Conservation (phyloP, 1,140 invertebrate species). For the Sarcophaga bullata region DNA sequence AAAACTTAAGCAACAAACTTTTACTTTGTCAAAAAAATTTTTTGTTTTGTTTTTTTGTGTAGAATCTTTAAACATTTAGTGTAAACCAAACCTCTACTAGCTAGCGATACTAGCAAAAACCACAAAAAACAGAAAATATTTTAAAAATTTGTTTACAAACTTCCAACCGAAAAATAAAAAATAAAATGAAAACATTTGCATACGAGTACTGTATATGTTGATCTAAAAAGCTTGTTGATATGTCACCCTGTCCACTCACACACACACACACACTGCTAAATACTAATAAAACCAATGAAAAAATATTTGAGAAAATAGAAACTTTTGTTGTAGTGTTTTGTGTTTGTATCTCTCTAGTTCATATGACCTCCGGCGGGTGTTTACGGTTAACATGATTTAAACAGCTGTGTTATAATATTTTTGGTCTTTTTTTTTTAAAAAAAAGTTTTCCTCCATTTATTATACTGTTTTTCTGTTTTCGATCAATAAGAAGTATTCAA, state of each 20-base stretch:
- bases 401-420: constrained; percentile 28
- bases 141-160: too few relatives aligned
- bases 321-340: neutral
- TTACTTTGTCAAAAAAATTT: too few relatives aligned
- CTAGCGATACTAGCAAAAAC: too few relatives aligned
- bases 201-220: constrained; percentile 25
- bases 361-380: constrained; percentile 39
- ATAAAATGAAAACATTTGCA: neutral
- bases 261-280: neutral
- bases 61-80: too few relatives aligned
- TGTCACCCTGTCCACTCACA: constrained; percentile 38
- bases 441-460: neutral
- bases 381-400: constrained; percentile 40
- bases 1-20: too few relatives aligned
- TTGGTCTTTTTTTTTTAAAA: neutral
- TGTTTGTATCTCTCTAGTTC: neutral
- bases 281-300: neutral
- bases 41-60: too few relatives aligned
- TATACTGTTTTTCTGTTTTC: neutral
- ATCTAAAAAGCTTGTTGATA: constrained; percentile 40
- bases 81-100: too few relatives aligned
- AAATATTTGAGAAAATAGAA: neutral
- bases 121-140: too few relatives aligned
- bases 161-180: neutral
- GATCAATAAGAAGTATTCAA: constrained; percentile 29